A percentile compares a stretch with the other conserved stretches of the same genome.
phyloP scores from a whole-genome alignment of 2,888 invertebrate species.

The Drosophila anceps region DNA sequence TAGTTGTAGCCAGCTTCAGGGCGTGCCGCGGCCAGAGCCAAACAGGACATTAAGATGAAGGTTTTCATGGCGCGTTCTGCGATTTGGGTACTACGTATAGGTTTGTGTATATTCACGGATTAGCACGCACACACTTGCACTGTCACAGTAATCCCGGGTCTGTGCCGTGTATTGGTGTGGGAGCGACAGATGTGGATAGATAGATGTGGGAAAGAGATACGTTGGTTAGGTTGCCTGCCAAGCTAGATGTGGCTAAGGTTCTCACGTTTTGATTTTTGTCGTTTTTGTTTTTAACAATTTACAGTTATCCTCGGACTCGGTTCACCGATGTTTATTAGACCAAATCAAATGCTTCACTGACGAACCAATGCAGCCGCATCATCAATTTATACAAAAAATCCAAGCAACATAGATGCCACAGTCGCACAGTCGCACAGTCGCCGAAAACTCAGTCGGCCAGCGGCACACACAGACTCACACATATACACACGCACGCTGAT shows the following conservation, averaged over 20 bases:
- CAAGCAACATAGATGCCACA: slow-evolving; percentile 67
- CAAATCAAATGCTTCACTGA: slow-evolving; percentile 86
- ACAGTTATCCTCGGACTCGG: slow-evolving; percentile 66
- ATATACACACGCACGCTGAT: slow-evolving; percentile 40
- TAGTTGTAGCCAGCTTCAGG: slow-evolving; percentile 85
- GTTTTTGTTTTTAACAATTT: slow-evolving; percentile 4
- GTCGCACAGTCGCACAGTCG: slow-evolving; percentile 31
- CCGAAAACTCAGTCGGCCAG: slow-evolving; percentile 40
- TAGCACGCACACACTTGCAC: slow-evolving; percentile 74
- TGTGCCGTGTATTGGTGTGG: slow-evolving; percentile 65
- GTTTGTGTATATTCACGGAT: slow-evolving; percentile 26
- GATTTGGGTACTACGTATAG: slow-evolving; percentile 11
- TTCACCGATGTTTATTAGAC: slow-evolving; percentile 84
- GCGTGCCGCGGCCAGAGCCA: slow-evolving; percentile 85
- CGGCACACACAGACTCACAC: slow-evolving; percentile 32
- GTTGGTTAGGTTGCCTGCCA: slow-evolving; percentile 59
- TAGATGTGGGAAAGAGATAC: slow-evolving; percentile 36
- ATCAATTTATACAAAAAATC: slow-evolving; percentile 85
- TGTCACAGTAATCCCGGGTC: slow-evolving; percentile 82
- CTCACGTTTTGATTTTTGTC: slow-evolving; percentile 59
- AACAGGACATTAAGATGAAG: slow-evolving; percentile 85
- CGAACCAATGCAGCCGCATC: slow-evolving; percentile 84
- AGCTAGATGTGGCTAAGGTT: slow-evolving; percentile 41
- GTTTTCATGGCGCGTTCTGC: slow-evolving; percentile 82
- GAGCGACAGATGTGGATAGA: slow-evolving; percentile 43